phyloP scores from a whole-genome alignment of 2,113 vertebrate species.

The Istiophorus platypterus region DNA sequence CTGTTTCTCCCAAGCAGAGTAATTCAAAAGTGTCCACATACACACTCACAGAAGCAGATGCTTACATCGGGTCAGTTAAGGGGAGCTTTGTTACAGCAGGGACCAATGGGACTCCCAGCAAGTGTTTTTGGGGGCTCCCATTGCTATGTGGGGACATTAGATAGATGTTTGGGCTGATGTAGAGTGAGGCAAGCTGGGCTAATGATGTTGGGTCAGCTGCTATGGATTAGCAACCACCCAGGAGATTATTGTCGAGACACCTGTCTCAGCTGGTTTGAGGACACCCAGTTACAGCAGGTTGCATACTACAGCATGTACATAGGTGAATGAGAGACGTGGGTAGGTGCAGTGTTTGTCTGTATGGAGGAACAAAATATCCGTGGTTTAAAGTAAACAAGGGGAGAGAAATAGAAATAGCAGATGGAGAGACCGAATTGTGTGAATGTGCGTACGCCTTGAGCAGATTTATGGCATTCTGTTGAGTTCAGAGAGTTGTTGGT shows the following conservation, averaged over 20 bases:
- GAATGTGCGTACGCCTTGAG: slow-evolving; percentile 13
- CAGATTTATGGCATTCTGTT: slow-evolving; percentile 60
- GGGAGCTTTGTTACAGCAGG: slow-evolving; percentile 49
- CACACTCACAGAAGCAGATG: slow-evolving; percentile 23
- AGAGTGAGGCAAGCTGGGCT: slow-evolving; percentile 62
- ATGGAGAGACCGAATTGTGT: slow-evolving; percentile 25
- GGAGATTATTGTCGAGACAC: slow-evolving; percentile 75
- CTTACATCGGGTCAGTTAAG: slow-evolving; percentile 44
- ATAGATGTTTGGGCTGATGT: slow-evolving; percentile 72
- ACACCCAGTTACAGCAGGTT: slow-evolving; percentile 26
- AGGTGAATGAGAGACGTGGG: slow-evolving; percentile 11
- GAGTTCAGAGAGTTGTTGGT: slow-evolving; percentile 58
- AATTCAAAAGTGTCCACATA: slow-evolving; percentile 15
- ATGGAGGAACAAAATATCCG: slow-evolving; percentile 26
- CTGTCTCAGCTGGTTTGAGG: slow-evolving; percentile 53
- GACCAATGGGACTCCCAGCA: slow-evolving; percentile 29
- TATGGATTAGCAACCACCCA: slow-evolving; percentile 73
- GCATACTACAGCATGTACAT: background rate
- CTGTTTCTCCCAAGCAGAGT: background rate
- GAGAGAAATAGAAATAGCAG: slow-evolving; percentile 20
- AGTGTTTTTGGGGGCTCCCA: slow-evolving; percentile 54
- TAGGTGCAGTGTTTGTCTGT: slow-evolving; percentile 8
- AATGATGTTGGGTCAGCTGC: slow-evolving; percentile 84
- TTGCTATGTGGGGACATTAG: slow-evolving; percentile 62
- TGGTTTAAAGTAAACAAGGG: slow-evolving; percentile 38